Evolutionary conservation across 2,797 vertebrate genomes (phyloP).

Genomic region (Lerista edwardsae): DNA sequence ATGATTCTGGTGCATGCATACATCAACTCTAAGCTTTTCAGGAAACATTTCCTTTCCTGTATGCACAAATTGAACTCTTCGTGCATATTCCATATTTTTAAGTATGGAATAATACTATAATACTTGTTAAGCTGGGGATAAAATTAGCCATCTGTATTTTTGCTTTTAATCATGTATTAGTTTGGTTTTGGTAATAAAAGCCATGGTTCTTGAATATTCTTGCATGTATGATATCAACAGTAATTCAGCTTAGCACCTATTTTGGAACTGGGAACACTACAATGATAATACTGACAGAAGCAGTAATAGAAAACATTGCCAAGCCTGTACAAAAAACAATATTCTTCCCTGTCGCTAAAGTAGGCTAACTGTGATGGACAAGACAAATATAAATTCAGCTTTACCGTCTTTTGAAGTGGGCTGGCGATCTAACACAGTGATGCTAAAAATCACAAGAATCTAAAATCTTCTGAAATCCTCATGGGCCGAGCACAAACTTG

Average conservation of each 20-base stretch:
- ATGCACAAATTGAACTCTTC: conserved; percentile 72
- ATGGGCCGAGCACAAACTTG: conserved; percentile 23
- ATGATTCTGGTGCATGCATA: background rate
- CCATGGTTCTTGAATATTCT: conserved; percentile 63
- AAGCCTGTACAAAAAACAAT: conserved; percentile 42
- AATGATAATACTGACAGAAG: conserved; percentile 67
- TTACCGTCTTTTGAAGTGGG: conserved; percentile 24
- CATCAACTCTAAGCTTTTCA: background rate
- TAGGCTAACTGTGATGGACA: conserved; percentile 44
- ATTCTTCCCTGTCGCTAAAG: conserved; percentile 28
- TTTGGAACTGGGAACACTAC: conserved; percentile 63
- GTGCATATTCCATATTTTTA: conserved; percentile 75
- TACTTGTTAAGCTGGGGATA: conserved; percentile 76
- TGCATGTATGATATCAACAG: conserved; percentile 64
- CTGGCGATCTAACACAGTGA: conserved; percentile 33
- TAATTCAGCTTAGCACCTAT: conserved; percentile 59
- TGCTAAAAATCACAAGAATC: conserved; percentile 24
- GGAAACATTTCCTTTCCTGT: background rate
- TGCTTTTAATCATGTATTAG: conserved; percentile 62
- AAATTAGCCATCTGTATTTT: conserved; percentile 69
- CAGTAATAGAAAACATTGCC: conserved; percentile 58
- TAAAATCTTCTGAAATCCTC: conserved; percentile 37
- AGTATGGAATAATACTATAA: conserved; percentile 70
- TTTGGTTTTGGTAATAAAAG: conserved; percentile 66
- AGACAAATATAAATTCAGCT: conserved; percentile 37